Percentiles rank a stretch among this genome's conserved stretches.
These are phyloP conservation scores for Pentalonia nigronervosa DNA, from an alignment of 1,140 invertebrate genomes.

Conservation along the genomic window DNA sequence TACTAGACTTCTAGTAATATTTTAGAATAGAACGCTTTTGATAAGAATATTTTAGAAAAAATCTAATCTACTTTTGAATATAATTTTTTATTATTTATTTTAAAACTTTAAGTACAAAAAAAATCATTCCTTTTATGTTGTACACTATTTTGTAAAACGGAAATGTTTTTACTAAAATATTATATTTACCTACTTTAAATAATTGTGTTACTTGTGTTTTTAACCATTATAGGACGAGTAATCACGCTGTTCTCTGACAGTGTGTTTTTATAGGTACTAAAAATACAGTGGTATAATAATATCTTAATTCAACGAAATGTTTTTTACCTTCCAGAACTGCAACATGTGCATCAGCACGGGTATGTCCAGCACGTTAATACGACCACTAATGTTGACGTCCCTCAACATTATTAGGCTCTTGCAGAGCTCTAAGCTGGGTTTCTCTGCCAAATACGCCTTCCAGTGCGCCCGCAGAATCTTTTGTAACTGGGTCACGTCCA, in stretches of 20 bases:
- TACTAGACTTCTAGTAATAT: no score
- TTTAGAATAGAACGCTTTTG: no score
- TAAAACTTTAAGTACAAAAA: no score
- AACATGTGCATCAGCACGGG: conserved; percentile 71
- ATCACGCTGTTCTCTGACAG: neutral
- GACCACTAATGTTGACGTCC: conserved; percentile 73
- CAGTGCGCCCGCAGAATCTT: conserved; percentile 71
- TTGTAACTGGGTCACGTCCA: conserved; percentile 71
- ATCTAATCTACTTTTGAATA: no score
- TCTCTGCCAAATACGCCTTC: conserved; percentile 68
- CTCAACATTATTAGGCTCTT: conserved; percentile 75
- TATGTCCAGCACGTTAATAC: conserved; percentile 70
- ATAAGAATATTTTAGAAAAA: no score
- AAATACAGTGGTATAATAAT: neutral
- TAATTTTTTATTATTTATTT: no score
- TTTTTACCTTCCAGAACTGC: conserved; percentile 73
- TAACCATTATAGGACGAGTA: neutral
- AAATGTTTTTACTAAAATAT: neutral
- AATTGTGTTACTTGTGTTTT: neutral
- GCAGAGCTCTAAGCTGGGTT: conserved; percentile 71
- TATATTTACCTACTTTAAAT: neutral
- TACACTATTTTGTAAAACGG: neutral
- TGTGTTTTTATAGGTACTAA: neutral
- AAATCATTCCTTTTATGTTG: neutral
- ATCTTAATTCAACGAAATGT: neutral